Evolutionary conservation across 2,888 invertebrate genomes (phyloP), one percentile per base, ranked within the genome.

Genomic region (Dasypogon diadema): DNA sequence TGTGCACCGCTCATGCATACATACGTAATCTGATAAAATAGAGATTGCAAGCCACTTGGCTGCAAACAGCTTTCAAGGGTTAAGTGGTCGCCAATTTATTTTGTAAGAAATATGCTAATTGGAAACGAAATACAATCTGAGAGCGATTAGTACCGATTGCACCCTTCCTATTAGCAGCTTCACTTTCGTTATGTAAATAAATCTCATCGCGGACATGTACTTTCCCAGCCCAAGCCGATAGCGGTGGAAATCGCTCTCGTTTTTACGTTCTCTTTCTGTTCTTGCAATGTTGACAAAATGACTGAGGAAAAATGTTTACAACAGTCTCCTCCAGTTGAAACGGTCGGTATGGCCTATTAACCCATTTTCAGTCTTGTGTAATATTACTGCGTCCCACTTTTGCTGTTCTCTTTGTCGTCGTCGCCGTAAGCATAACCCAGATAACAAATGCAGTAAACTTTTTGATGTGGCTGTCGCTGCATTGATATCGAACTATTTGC

Each of bases 371-470:
- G 5, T 65, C 65, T 65, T 65, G 65, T 65, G 65, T 65, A 65
- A 65, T 65, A 65, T 65, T 65, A 65, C 65, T 65, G 37, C 22
- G 65, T 22, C 37, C 65, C 46, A 42, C 65, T 46, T 46, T 14
- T 46, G 24, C 37, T 65, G 65, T 65, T 16, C 46, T 65, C 46
- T 46, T 65, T 48, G 46, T 42, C 12, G 22, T 24, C 12, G 22
- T 24, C 65, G 65, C 16, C 46, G 65, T 48, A 65, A 48, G 46
- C 46, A 65, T 65, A 65, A 65, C 65, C 65, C 37, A 65, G 65
- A 65, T 65, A 51, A 65, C 65, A 65, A 48, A 42, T 65, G 65
- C 65, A 65, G 65, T 65, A 65, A 65, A 65, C 65, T 65, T 65
- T n/a, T 48, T 65, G 65, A 65, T 65, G 65, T 65, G 24, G 65